Percentiles rank a stretch among this genome's conserved stretches.
These are phyloP conservation scores for Piliocolobus tephrosceles DNA, from an alignment of 2,113 vertebrate species.

Conservation along the genomic window DNA sequence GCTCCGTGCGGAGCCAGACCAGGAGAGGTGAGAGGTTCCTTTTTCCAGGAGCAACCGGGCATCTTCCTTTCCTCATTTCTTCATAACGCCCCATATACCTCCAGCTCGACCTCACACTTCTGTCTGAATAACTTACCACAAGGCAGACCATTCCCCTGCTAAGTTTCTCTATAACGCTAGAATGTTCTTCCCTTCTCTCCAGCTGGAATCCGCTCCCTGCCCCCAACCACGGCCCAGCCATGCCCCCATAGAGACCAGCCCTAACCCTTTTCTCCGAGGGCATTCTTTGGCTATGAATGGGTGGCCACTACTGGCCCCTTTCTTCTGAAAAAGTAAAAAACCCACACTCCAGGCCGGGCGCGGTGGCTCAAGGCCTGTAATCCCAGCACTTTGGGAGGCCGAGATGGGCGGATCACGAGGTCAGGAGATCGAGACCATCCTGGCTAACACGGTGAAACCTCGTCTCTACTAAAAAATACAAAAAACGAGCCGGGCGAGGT, in stretches of 20 bases:
- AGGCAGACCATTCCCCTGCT: accelerated
- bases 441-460: too few relatives aligned
- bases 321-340: neutral
- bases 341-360: too few relatives aligned
- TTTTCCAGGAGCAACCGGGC: accelerated
- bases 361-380: too few relatives aligned
- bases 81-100: neutral
- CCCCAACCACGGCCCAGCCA: too few relatives aligned
- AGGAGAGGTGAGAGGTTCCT: neutral
- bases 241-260: neutral
- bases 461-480: too few relatives aligned
- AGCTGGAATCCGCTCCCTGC: neutral
- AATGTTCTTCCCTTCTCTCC: neutral
- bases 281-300: neutral
- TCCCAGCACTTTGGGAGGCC: too few relatives aligned
- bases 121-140: neutral
- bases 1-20: neutral
- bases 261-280: neutral
- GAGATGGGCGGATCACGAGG: too few relatives aligned
- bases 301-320: neutral
- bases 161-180: neutral
- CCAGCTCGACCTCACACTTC: neutral
- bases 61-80: neutral
- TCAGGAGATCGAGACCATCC: too few relatives aligned
- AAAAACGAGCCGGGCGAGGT: too few relatives aligned